phyloP scores from a whole-genome alignment of 2,888 invertebrate species.

The Philonicus albiceps region DNA sequence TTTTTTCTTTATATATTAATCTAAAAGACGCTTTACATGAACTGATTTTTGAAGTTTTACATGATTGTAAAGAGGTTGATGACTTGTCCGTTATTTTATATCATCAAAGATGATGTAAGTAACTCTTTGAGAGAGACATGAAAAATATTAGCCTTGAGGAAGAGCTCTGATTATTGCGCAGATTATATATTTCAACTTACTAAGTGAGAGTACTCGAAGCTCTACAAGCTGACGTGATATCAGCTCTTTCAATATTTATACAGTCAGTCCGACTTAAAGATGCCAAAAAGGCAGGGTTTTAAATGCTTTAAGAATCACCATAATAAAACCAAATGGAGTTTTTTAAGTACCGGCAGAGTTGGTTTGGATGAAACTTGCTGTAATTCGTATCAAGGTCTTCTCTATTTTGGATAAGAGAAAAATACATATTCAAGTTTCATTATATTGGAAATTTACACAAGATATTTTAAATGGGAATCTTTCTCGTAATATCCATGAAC shows the following conservation, averaged over 20 bases:
- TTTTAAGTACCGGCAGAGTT: background rate
- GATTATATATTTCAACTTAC: background rate
- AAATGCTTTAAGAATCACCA: background rate
- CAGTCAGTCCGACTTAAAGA: background rate
- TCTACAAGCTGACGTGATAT: background rate
- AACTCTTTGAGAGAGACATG: background rate
- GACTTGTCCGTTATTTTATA: background rate
- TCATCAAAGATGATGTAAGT: background rate
- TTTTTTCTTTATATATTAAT: background rate
- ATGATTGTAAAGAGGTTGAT: background rate
- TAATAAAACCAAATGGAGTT: background rate
- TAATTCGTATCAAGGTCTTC: background rate
- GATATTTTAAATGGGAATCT: background rate
- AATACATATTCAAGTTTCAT: background rate
- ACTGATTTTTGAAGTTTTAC: background rate
- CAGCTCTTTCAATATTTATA: background rate
- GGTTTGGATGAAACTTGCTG: background rate
- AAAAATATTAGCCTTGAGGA: background rate
- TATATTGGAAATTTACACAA: background rate
- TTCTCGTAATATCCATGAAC: background rate
- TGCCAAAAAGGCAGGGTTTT: background rate
- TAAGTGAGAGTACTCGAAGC: background rate
- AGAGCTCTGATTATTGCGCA: background rate
- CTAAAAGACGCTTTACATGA: background rate
- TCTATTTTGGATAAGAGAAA: background rate